These are phyloP conservation scores for Poeciliopsis retropinna DNA, from an alignment of 2,113 vertebrate species.

Conservation along the genomic window DNA sequence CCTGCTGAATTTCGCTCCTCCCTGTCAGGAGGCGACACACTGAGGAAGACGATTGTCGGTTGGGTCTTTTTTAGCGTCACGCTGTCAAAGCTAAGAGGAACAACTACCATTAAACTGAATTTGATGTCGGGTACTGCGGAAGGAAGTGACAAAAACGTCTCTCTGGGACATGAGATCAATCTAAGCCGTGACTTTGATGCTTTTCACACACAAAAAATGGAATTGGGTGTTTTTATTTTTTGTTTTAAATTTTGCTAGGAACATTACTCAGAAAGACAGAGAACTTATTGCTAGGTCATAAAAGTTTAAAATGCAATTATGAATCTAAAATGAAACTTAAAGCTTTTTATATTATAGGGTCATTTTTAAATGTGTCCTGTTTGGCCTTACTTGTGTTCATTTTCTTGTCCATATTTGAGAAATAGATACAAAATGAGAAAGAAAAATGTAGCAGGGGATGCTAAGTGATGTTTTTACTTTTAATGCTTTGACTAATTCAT, in stretches of 20 bases:
- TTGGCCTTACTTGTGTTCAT: background rate
- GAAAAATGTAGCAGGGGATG: background rate
- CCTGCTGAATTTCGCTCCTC: conserved; percentile 26
- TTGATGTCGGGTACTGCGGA: conserved; percentile 61
- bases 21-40: conserved; percentile 53
- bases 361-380: background rate
- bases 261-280: background rate
- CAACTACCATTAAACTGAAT: conserved; percentile 30
- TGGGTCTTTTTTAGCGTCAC: conserved; percentile 48
- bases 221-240: conserved; percentile 1
- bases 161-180: conserved; percentile 48
- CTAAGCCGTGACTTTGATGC: conserved; percentile 15
- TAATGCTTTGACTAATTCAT: background rate
- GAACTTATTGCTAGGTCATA: background rate
- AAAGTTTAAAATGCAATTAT: conserved; percentile 1
- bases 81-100: conserved; percentile 63
- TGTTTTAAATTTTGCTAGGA: conserved; percentile 9
- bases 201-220: conserved; percentile 11
- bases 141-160: conserved; percentile 39
- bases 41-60: conserved; percentile 50
- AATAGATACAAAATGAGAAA: background rate
- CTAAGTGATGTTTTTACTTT: background rate
- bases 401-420: background rate
- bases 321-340: background rate
- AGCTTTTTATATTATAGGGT: background rate